Evolutionary conservation across 2,113 vertebrate genomes (phyloP).

Genomic region (Craseonycteris thonglongyai): DNA sequence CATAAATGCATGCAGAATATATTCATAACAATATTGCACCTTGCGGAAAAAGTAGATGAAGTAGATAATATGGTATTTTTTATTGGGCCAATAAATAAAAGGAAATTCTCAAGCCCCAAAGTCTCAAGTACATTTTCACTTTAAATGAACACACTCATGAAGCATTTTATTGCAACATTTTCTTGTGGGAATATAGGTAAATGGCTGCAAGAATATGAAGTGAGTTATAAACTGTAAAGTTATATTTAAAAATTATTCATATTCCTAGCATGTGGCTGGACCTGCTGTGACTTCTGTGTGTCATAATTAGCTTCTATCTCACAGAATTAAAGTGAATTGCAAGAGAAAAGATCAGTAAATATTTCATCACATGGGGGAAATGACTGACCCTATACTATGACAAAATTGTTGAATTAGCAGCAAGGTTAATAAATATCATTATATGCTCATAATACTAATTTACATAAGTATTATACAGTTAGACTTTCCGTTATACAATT

Average conservation of each 20-base stretch:
- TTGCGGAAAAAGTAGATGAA: slow-evolving; percentile 71
- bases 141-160: slow-evolving; percentile 62
- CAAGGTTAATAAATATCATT: slow-evolving; percentile 33
- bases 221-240: slow-evolving; percentile 32
- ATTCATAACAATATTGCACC: slow-evolving; percentile 67
- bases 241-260: slow-evolving; percentile 41
- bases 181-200: slow-evolving; percentile 64
- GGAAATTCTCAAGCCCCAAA: slow-evolving; percentile 64
- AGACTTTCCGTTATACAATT: slow-evolving; percentile 14
- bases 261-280: background rate
- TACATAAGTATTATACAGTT: background rate
- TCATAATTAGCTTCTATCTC: background rate
- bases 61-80: slow-evolving; percentile 70
- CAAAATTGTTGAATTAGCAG: slow-evolving; percentile 27
- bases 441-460: background rate
- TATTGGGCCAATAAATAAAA: slow-evolving; percentile 72
- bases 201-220: slow-evolving; percentile 9
- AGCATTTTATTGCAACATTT: slow-evolving; percentile 64
- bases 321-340: slow-evolving; percentile 27
- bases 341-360: background rate
- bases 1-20: slow-evolving; percentile 55
- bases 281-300: background rate
- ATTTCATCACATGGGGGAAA: background rate
- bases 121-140: slow-evolving; percentile 63
- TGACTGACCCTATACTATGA: background rate